A percentile compares a stretch with the other conserved stretches of the same genome.
phyloP scores from a whole-genome alignment of 1,140 invertebrate genomes.

The Yoshiicerus persimilis region DNA sequence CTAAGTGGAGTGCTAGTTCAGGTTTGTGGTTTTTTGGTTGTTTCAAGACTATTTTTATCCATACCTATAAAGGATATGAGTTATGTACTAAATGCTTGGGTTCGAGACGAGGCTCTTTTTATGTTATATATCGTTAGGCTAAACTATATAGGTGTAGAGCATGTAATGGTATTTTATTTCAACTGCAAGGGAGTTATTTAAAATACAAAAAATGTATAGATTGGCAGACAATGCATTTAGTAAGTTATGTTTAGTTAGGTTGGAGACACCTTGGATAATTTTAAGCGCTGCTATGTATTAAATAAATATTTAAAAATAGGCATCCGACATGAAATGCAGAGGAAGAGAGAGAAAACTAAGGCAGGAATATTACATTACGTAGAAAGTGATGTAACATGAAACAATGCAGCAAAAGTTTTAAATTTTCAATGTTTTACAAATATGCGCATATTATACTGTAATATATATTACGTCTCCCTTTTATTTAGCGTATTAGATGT shows the following conservation, averaged over 20 bases:
- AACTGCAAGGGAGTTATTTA: background rate
- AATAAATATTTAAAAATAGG: background rate
- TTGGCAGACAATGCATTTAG: background rate
- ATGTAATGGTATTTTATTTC: background rate
- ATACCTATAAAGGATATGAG: background rate
- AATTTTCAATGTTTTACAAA: background rate
- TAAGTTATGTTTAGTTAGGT: background rate
- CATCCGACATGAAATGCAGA: background rate
- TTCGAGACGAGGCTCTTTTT: constrained; percentile 3
- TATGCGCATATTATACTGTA: background rate
- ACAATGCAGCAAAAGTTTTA: background rate
- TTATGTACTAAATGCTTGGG: background rate
- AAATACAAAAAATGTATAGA: background rate
- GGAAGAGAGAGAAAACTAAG: background rate
- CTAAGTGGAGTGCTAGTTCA: background rate
- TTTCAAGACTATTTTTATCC: background rate
- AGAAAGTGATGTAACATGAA: background rate
- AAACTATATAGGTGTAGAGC: background rate
- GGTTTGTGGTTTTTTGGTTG: constrained; percentile 9
- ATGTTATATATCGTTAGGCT: background rate
- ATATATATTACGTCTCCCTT: background rate
- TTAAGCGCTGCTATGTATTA: background rate
- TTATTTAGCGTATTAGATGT: background rate
- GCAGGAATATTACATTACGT: background rate
- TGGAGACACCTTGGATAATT: background rate